Conservation (phyloP, 2,888 invertebrate species). For the Abscondita cerata region DNA sequence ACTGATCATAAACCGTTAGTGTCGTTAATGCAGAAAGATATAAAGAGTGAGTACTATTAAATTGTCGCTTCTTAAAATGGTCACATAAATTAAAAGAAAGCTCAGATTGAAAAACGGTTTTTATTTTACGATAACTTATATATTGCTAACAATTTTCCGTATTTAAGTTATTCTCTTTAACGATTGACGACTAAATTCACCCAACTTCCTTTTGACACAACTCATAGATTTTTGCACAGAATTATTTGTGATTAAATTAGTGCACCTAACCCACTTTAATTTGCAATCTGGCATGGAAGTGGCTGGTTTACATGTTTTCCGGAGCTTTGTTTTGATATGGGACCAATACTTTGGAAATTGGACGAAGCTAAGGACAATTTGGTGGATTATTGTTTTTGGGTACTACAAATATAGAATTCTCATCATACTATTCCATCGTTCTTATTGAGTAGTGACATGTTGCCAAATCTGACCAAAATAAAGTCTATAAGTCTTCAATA, state of each 20-base stretch:
- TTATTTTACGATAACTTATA: not conserved
- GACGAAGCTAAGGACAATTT: too few species aligned
- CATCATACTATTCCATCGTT: too few species aligned
- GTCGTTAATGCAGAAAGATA: too few species aligned
- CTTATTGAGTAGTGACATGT: not conserved
- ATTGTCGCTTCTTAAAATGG: not conserved
- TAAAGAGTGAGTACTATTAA: constrained; percentile 31
- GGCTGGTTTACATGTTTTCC: not conserved
- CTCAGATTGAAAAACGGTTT: not conserved
- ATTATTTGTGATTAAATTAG: not conserved
- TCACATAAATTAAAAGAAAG: not conserved
- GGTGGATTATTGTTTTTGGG: too few species aligned
- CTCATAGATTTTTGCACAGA: too few species aligned
- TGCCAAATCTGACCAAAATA: not conserved
- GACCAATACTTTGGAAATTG: too few species aligned
- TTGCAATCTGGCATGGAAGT: not conserved
- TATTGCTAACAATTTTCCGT: too few species aligned
- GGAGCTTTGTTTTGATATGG: too few species aligned
- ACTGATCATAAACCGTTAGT: too few species aligned
- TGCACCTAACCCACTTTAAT: not conserved
- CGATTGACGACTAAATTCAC: too few species aligned
- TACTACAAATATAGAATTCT: too few species aligned
- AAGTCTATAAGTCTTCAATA: not conserved
- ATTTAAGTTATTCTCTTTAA: too few species aligned
- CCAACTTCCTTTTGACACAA: not conserved